Evolutionary conservation across 2,888 invertebrate species (phyloP), one percentile per base, ranked within the genome.

Genomic region (Exocentrus adspersus): DNA sequence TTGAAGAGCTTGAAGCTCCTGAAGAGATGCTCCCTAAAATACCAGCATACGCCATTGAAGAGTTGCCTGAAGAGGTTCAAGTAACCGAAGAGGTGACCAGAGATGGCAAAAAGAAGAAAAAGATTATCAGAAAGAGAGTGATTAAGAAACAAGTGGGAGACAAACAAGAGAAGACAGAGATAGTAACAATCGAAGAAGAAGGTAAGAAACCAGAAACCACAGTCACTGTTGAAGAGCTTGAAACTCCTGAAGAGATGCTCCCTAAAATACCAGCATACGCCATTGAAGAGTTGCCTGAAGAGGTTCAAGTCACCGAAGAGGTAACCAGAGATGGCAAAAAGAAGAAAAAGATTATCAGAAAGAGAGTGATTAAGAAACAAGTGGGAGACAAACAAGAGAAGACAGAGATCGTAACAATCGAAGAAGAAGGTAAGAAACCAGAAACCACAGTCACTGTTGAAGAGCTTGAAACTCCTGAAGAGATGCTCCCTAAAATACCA

Each of bases 371-470:
- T 24, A 78, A 76, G 67, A 78, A 74, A 62, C 72, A 69, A 54
- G 74, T 73, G 19, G 78, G 76, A 3, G 75, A 67, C 24, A 76
- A 76, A 67, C 65, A 73, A 54, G 75, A 79, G 70, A 67, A 65
- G 50, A 74, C 73, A 9, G 70, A 77, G 65, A 77, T 79, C 58
- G 67, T 75, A 41, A 78, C 78, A 4, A 69, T 77, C 4, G 74
- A 80, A 72, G 77, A 79, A 65, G 78, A 77, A 45, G 78, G 83
- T 46, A 82, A 85, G 67, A 28, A 68, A 24, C 81, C 82, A 0
- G 71, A 79, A 57, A 79, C 77, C 0, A 83, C 82, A 64, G 82
- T 85, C 24, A 76, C 82, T 42, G 79, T 79, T 61, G 73, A 81
- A 45, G 82, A 83, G 64, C 77, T 81, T 48, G 72, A 79, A 48